These are phyloP conservation scores for Molossus molossus DNA, from an alignment of 2,797 vertebrate species.

Conservation along the genomic window DNA sequence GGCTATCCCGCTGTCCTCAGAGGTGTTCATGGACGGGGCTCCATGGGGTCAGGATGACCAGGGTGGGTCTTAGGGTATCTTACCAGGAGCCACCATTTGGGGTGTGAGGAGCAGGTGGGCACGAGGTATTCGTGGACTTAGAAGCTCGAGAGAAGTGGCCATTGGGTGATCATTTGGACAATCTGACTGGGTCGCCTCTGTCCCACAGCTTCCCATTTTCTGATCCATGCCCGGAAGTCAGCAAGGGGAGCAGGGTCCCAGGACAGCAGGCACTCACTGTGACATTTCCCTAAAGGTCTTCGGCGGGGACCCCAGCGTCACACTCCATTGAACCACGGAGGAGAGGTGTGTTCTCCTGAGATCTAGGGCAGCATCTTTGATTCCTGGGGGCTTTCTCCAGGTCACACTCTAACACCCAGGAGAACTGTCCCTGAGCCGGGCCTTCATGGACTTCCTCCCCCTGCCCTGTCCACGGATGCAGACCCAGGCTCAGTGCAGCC, in stretches of 20 bases:
- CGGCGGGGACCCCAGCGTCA: neutral
- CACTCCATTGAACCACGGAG: neutral
- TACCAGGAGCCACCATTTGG: neutral
- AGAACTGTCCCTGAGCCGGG: neutral
- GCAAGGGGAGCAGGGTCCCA: neutral
- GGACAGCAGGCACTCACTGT: too few relatives aligned
- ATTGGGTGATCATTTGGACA: neutral
- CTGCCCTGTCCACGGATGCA: too few relatives aligned
- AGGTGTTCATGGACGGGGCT: neutral
- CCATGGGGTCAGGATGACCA: fast-evolving
- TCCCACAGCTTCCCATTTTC: too few relatives aligned
- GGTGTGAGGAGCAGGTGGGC: neutral
- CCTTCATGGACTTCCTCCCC: neutral
- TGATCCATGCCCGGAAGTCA: neutral
- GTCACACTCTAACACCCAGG: too few relatives aligned
- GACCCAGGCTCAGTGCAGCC: neutral
- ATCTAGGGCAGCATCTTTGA: neutral
- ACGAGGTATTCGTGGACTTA: neutral
- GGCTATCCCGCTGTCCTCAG: neutral
- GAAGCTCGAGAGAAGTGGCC: neutral
- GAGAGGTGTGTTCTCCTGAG: neutral
- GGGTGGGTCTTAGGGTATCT: neutral
- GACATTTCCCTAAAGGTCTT: neutral
- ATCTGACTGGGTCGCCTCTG: neutral
- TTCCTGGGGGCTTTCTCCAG: neutral